Base-by-base conservation (phyloP, 2,888 invertebrate species). In the Clanis bilineata region DNA sequence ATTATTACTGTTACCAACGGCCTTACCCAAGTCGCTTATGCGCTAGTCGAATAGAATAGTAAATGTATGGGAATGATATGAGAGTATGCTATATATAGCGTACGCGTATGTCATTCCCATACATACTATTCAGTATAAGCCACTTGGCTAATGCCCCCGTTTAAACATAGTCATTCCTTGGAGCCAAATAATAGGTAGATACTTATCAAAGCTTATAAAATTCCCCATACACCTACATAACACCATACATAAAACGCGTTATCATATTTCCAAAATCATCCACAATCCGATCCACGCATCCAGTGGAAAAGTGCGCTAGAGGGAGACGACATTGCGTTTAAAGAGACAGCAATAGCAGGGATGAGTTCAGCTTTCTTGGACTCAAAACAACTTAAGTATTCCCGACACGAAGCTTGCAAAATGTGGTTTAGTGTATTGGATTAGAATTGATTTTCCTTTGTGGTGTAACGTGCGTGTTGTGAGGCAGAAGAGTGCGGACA, bases 401-500 rank as follows among this genome's bases (percentile, higher is more conserved):
- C 62, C 62, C 12, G 39, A 18, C n/a, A 36, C 7, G 18, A n/a
- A 4, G 18, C 21, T 10, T 0, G 23, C 10, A 72, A 65, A 66
- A 63, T 43, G 4, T 63, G 64, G 67, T 71, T 58, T 72, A 62
- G 12, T 0, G 0, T 0, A 0, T 32, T n/a, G 18, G 6, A 0
- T 22, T 60, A 58, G 10, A 25, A 36, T 44, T 5, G 15, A 43
- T 44, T 54, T 43, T 54, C n/a, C 15, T 32, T 54, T 57, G 1
- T 0, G 0, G 0, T 22, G 65, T 71, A 21, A 61, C 86, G 86
- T 91, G 91, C 91, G 91, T 92, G 90, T 87, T 85, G 83, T 86
- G 86, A 87, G 90, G 86, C 86, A 91, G 92, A 92, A 91, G 91
- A 92, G 92, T 90, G 81, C 91, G 89, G 90, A 92, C 92, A 87